Evolutionary conservation across 1,140 invertebrate genomes (phyloP).

Genomic region (Babylonia areolata): DNA sequence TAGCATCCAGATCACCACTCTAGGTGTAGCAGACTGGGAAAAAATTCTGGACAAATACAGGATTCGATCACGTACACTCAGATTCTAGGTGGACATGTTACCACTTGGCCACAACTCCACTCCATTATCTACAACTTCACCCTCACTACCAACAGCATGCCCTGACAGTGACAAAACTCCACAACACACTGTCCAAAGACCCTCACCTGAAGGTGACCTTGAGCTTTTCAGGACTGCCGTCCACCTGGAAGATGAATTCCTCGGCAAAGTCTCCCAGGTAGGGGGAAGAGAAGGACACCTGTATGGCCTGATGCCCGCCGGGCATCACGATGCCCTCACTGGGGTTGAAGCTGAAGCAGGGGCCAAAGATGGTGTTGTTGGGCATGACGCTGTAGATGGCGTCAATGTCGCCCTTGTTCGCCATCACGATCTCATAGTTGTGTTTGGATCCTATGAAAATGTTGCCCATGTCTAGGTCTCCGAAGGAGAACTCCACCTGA

Average conservation of each 20-base stretch:
- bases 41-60: too few species aligned
- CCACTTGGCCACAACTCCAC: too few species aligned
- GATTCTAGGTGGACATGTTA: too few species aligned
- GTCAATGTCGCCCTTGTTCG: slow-evolving; percentile 76
- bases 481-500: slow-evolving; percentile 72
- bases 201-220: slow-evolving; percentile 70
- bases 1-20: too few species aligned
- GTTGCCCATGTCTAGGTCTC: slow-evolving; percentile 74
- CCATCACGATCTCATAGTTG: slow-evolving; percentile 75
- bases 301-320: slow-evolving; percentile 74
- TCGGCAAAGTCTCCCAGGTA: slow-evolving; percentile 75
- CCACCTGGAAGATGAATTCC: slow-evolving; percentile 74
- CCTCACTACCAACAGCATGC: too few species aligned
- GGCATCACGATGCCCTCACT: slow-evolving; percentile 74
- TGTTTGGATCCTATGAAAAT: slow-evolving; percentile 75
- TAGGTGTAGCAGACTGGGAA: too few species aligned
- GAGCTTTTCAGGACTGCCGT: slow-evolving; percentile 69
- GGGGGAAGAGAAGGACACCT: slow-evolving; percentile 69
- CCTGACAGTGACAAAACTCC: too few species aligned
- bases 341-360: slow-evolving; percentile 75
- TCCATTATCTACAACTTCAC: too few species aligned
- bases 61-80: too few species aligned
- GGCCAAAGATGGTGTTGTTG: slow-evolving; percentile 69
- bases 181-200: background rate
- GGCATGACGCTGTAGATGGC: slow-evolving; percentile 73